Evolutionary conservation across 2,797 vertebrate genomes (phyloP).

Genomic region (Bradypus variegatus): DNA sequence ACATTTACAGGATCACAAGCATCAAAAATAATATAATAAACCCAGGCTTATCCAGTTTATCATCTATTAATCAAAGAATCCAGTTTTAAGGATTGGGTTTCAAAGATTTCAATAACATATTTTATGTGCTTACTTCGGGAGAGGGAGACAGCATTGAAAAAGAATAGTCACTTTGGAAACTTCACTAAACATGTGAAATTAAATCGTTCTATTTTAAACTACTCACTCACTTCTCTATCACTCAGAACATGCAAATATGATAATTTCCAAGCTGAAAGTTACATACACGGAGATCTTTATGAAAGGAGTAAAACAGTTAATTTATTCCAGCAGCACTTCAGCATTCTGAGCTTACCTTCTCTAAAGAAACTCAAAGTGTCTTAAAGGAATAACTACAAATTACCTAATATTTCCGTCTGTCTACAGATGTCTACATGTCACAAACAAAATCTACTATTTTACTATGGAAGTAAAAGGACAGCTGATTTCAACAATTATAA

Average conservation of each 20-base stretch:
- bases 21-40: conserved; percentile 46
- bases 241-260: conserved; percentile 55
- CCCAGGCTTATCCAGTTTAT: neutral
- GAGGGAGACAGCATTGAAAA: conserved; percentile 11
- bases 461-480: conserved; percentile 33
- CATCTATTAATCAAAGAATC: conserved; percentile 44
- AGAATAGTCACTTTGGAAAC: conserved; percentile 45
- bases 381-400: conserved; percentile 33
- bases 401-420: neutral
- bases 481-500: conserved; percentile 21
- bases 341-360: neutral
- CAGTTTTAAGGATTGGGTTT: conserved; percentile 23
- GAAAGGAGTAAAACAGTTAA: neutral
- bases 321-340: conserved; percentile 1
- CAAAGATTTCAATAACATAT: conserved; percentile 52
- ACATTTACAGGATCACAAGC: conserved; percentile 33
- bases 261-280: conserved; percentile 30
- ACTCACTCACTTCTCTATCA: conserved; percentile 59
- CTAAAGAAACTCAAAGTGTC: conserved; percentile 8
- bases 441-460: conserved; percentile 35
- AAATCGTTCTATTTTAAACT: conserved; percentile 58
- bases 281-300: neutral
- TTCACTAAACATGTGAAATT: conserved; percentile 58
- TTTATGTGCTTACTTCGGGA: conserved; percentile 47
- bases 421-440: conserved; percentile 23